Evolutionary conservation across 2,797 vertebrate species (phyloP).

Genomic region (Pangasius krempfi): DNA sequence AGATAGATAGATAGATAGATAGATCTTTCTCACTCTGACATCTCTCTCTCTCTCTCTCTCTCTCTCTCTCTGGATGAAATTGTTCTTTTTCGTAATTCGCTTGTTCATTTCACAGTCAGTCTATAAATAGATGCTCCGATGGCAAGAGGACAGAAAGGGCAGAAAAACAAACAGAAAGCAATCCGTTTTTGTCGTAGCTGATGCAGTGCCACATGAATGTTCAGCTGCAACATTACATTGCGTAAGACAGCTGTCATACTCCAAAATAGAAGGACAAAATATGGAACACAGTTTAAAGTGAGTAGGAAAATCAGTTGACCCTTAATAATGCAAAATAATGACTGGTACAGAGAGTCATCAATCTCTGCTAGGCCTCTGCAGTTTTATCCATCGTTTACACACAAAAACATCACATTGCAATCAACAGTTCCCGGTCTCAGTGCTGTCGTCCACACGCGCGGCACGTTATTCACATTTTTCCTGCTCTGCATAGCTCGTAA

Average conservation of each 20-base stretch:
- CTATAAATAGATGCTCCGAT: slow-evolving; percentile 51
- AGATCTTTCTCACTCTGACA: not conserved
- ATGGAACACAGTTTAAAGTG: not conserved
- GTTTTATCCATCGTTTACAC: not conserved
- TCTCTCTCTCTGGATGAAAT: not conserved
- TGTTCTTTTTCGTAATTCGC: slow-evolving; percentile 31
- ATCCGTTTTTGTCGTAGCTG: not conserved
- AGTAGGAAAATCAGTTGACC: not conserved
- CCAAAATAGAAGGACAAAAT: no score
- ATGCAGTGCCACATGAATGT: not conserved
- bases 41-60: not conserved
- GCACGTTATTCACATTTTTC: not conserved
- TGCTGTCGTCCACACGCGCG: not conserved
- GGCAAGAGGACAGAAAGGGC: slow-evolving; percentile 31
- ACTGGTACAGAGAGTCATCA: not conserved
- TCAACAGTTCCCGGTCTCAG: not conserved
- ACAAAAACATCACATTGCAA: not conserved
- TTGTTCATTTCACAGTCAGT: slow-evolving; percentile 43
- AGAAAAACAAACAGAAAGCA: slow-evolving; percentile 29
- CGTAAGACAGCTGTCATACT: not conserved
- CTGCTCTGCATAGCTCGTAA: not conserved
- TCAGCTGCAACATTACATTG: not conserved
- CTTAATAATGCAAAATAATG: no score
- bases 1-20: not conserved
- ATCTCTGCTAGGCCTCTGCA: not conserved